Evolutionary conservation across 2,113 vertebrate genomes (phyloP).

Genomic region (Nematolebias whitei): DNA sequence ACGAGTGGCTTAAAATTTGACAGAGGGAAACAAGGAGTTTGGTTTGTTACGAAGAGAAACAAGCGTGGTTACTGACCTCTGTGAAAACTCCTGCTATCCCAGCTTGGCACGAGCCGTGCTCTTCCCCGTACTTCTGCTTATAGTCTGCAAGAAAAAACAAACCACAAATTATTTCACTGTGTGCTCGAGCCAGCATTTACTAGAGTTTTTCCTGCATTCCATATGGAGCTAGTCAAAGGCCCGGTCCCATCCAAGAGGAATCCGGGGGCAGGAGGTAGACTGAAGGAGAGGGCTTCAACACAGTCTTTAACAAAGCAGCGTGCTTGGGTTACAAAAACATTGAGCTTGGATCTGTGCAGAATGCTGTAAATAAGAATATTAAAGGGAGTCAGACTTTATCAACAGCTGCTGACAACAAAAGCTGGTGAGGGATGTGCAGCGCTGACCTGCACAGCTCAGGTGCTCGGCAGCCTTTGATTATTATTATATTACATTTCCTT

Average conservation of each 20-base stretch:
- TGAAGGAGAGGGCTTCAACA: slow-evolving; percentile 46
- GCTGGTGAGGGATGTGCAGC: slow-evolving; percentile 62
- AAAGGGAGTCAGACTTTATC: slow-evolving; percentile 36
- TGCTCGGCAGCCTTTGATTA: slow-evolving; percentile 42
- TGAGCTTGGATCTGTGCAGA: slow-evolving; percentile 74
- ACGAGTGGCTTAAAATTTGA: not conserved
- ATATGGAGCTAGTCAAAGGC: slow-evolving; percentile 82
- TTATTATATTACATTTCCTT: too few relatives aligned
- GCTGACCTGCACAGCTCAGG: slow-evolving; percentile 45
- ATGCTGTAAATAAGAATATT: slow-evolving; percentile 61
- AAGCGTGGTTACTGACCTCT: slow-evolving; percentile 83
- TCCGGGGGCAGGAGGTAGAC: slow-evolving; percentile 65
- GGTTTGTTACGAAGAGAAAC: slow-evolving; percentile 43
- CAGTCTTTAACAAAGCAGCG: slow-evolving; percentile 55
- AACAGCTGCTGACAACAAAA: slow-evolving; percentile 35
- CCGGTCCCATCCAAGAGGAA: slow-evolving; percentile 68
- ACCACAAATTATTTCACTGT: slow-evolving; percentile 77
- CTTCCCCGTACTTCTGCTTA: slow-evolving; percentile 98
- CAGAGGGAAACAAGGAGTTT: slow-evolving; percentile 20
- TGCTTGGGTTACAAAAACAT: slow-evolving; percentile 78
- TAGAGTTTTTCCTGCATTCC: slow-evolving; percentile 80
- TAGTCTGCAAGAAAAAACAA: slow-evolving; percentile 86
- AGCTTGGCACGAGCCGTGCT: slow-evolving; percentile 98
- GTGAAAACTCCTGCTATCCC: slow-evolving; percentile 94
- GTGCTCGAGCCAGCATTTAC: slow-evolving; percentile 78